Conservation (phyloP, 1,140 invertebrate genomes). For the Drosophila punjabiensis region DNA sequence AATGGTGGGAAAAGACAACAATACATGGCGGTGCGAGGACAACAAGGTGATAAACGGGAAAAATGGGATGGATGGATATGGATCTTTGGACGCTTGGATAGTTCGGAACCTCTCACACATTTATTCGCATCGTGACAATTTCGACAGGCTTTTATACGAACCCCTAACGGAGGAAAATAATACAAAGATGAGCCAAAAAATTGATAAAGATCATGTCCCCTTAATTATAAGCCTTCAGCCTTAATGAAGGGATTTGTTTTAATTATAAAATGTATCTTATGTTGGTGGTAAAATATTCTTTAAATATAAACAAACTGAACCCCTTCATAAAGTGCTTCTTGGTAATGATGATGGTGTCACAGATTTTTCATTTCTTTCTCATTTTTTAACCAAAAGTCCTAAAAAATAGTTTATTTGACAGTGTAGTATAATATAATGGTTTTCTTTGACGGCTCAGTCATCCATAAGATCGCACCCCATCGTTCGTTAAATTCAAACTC, state of each 20-base stretch:
- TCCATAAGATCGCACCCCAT: conserved; percentile 11
- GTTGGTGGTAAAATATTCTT: no score
- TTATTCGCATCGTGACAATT: conserved; percentile 16
- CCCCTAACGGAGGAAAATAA: background rate
- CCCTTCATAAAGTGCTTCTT: background rate
- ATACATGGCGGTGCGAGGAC: conserved; percentile 18
- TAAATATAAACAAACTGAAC: background rate
- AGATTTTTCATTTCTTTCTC: background rate
- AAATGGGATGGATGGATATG: conserved; percentile 28
- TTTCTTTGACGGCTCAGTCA: conserved; percentile 8
- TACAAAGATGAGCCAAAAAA: background rate
- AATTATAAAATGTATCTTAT: no score
- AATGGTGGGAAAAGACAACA: conserved; percentile 52
- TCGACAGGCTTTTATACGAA: conserved; percentile 5
- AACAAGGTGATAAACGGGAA: conserved; percentile 46
- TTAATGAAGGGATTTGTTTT: background rate
- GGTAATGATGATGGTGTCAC: no score
- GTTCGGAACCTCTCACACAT: conserved; percentile 5
- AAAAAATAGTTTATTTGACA: background rate
- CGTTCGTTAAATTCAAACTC: conserved; percentile 20
- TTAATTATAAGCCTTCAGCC: no score
- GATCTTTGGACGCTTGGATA: conserved; percentile 3
- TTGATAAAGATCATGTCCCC: background rate
- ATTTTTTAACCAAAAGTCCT: background rate
- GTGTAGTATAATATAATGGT: background rate